Conservation (phyloP, 2,113 vertebrate species). For the Daboia siamensis region DNA sequence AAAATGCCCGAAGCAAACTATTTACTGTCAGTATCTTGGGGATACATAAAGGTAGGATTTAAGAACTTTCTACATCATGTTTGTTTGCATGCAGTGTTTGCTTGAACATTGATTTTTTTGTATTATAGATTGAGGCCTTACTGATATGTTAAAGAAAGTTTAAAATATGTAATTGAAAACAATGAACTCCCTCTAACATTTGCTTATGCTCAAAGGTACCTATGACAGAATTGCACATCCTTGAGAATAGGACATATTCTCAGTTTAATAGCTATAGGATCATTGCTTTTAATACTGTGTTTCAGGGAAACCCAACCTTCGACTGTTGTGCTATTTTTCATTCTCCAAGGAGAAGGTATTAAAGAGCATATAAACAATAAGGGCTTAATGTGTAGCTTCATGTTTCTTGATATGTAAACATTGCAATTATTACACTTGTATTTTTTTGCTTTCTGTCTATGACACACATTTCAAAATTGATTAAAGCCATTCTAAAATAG, state of each 20-base stretch:
- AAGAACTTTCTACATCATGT: not conserved
- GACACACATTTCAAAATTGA: constrained; percentile 7
- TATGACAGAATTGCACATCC: not conserved
- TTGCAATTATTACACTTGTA: constrained; percentile 29
- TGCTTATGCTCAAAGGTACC: not conserved
- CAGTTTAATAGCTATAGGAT: not conserved
- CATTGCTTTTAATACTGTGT: not conserved
- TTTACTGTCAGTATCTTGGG: constrained; percentile 95
- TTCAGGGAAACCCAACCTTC: accelerated
- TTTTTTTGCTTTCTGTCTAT: constrained; percentile 31
- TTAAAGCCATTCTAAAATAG: constrained; percentile 27
- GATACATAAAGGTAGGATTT: constrained; percentile 96
- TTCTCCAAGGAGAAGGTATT: not conserved
- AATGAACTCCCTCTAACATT: not conserved
- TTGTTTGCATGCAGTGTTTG: not conserved
- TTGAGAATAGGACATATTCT: not conserved
- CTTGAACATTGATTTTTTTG: constrained; percentile 10
- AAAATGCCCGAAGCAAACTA: constrained; percentile 97
- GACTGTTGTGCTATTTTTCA: not conserved
- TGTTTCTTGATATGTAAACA: constrained; percentile 35
- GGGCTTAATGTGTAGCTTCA: constrained; percentile 14
- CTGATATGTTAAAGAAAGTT: constrained; percentile 18
- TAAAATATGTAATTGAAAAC: not conserved
- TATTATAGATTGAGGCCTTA: constrained; percentile 16
- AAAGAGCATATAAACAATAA: constrained; percentile 28